Evolutionary conservation across 2,113 vertebrate species (phyloP).

Genomic region (Amia ocellicauda): DNA sequence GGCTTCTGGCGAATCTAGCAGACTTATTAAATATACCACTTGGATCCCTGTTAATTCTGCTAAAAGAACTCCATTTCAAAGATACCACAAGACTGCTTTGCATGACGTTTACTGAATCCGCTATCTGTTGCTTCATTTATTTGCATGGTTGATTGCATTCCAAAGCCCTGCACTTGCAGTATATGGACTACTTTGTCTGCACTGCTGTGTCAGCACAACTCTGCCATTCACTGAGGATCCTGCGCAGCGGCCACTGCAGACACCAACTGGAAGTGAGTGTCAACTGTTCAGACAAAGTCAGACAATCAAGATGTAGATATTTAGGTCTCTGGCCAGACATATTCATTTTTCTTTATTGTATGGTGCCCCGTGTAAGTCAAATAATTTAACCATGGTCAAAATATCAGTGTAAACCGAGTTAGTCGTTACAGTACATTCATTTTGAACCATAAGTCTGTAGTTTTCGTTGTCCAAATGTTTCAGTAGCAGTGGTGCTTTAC

Average conservation of each 20-base stretch:
- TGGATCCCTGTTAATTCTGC: conserved; percentile 46
- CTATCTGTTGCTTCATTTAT: conserved; percentile 40
- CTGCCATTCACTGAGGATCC: conserved; percentile 22
- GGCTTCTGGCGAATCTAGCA: conserved; percentile 7
- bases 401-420: conserved; percentile 41
- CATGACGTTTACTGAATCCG: conserved; percentile 45
- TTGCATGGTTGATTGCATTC: conserved; percentile 49
- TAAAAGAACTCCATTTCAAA: conserved; percentile 30
- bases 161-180: conserved; percentile 25
- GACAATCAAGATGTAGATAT: conserved; percentile 39
- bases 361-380: conserved; percentile 26
- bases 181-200: conserved; percentile 19
- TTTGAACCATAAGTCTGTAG: conserved; percentile 45
- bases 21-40: not conserved
- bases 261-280: conserved; percentile 26
- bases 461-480: too few species aligned
- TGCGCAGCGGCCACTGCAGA: conserved; percentile 23
- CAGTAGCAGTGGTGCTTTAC: too few species aligned
- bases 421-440: conserved; percentile 59
- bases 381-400: conserved; percentile 38
- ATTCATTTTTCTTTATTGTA: conserved; percentile 24
- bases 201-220: not conserved
- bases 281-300: conserved; percentile 33
- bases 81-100: conserved; percentile 44
- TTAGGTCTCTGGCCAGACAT: conserved; percentile 37